phyloP scores from a whole-genome alignment of 2,797 vertebrate genomes.

The Megalops cyprinoides region DNA sequence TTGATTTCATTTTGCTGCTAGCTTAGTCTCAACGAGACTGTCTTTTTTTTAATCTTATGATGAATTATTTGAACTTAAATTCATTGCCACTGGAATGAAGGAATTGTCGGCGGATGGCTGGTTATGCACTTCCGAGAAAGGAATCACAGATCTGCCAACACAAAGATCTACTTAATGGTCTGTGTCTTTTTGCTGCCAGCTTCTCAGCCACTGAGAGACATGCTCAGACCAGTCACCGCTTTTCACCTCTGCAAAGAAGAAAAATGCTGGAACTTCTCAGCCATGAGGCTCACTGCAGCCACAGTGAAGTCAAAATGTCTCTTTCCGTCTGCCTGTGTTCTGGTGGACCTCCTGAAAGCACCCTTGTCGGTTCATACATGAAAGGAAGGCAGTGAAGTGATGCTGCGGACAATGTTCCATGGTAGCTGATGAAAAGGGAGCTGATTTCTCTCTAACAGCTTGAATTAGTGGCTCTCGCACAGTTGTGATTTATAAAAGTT shows the following conservation, averaged over 20 bases:
- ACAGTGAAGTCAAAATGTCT: neutral
- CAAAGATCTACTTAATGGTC: constrained; percentile 5
- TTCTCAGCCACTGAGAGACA: neutral
- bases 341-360: no score
- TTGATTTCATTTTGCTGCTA: no score
- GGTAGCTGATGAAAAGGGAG: neutral
- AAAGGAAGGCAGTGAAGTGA: no score
- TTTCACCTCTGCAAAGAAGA: neutral
- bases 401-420: neutral
- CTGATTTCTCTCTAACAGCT: neutral
- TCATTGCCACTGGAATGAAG: neutral
- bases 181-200: neutral
- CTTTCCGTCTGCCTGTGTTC: neutral
- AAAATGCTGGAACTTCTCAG: neutral
- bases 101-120: neutral
- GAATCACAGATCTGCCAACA: neutral
- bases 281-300: neutral
- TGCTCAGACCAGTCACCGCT: neutral
- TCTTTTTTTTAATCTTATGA: neutral
- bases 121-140: neutral
- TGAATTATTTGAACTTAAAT: neutral
- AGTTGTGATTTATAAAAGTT: neutral
- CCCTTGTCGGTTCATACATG: no score
- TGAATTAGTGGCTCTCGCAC: neutral
- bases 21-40: no score